phyloP scores from a whole-genome alignment of 2,888 invertebrate species.

The Macaria notata region DNA sequence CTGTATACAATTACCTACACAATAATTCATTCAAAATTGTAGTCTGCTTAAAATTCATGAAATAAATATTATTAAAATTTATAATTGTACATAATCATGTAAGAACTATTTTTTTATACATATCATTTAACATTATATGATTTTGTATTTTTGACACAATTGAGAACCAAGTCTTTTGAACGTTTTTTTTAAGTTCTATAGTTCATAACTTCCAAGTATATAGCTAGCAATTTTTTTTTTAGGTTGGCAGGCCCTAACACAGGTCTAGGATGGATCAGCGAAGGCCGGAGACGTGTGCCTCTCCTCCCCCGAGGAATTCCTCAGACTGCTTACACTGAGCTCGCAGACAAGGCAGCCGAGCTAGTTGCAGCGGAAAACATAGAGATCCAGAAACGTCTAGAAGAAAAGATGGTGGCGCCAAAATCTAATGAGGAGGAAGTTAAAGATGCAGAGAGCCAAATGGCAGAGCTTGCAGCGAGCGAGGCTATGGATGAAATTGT shows the following conservation, averaged over 20 bases:
- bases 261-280: conserved; percentile 91
- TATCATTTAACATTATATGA: too few species aligned
- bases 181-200: too few species aligned
- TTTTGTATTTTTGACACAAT: too few species aligned
- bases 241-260: conserved; percentile 87
- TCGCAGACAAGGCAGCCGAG: conserved; percentile 90
- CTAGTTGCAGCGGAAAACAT: conserved; percentile 64
- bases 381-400: conserved; percentile 63
- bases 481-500: conserved; percentile 57
- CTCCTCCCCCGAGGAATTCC: conserved; percentile 92
- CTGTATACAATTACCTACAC: too few species aligned
- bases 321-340: conserved; percentile 91
- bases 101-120: too few species aligned
- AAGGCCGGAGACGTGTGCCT: conserved; percentile 92
- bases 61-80: too few species aligned
- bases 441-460: conserved; percentile 56
- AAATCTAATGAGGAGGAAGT: conserved; percentile 62
- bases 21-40: too few species aligned
- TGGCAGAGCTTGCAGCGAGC: conserved; percentile 55
- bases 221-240: too few species aligned
- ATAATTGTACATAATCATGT: too few species aligned
- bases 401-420: conserved; percentile 63
- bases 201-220: too few species aligned
- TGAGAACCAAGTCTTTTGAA: too few species aligned
- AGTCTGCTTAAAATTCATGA: too few species aligned